Base-by-base conservation (phyloP, 2,888 invertebrate species). In the Phoenoteleia sp. region DNA sequence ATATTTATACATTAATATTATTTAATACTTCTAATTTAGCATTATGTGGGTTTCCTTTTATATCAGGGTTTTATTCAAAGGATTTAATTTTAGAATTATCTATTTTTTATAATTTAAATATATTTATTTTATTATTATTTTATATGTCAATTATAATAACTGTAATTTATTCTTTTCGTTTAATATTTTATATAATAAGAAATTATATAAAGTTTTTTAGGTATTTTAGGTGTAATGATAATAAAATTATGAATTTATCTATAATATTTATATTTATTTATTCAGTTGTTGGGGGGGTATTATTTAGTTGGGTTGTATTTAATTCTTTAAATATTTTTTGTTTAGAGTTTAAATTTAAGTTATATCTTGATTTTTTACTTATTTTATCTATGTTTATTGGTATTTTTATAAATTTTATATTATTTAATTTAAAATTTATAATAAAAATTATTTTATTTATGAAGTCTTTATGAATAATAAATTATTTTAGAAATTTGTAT, bases 31-130 rank as follows among this genome's bases (percentile, higher is more conserved):
- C 95, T 87, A 95, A 95, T 94, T 94, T 96, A 90, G 94, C 95
- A 88, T 95, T 96, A 93, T 95, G 95, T 94, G 96, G 96, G 0
- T 94, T 96, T 92, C 95, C 95, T 7, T 96, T 96, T 95, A 94
- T 96, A 92, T 94, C 95, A 0, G 96, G 95, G 0, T 96, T 95
- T 96, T 96, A 90, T 89, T 94, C 94, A 3, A 94, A 93, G 64
- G 93, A 92, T 91, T 80, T 91, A 86, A 94, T 93, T 81, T 94
- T 94, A 89, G 91, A 93, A 92, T 91, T 91, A 91, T 87, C 92
- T 88, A 89, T 92, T 90, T 88, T 87, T 67, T 66, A 17, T 5
- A 67, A 76, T 64, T 39, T 60, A 15, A 92, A 93, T 87, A 47
- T 62, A 71, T 74, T 71, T 82, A 7, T 76, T 79, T 36, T 58